phyloP scores from a whole-genome alignment of 1,140 invertebrate genomes.

The Scaptodrosophila lebanonensis region DNA sequence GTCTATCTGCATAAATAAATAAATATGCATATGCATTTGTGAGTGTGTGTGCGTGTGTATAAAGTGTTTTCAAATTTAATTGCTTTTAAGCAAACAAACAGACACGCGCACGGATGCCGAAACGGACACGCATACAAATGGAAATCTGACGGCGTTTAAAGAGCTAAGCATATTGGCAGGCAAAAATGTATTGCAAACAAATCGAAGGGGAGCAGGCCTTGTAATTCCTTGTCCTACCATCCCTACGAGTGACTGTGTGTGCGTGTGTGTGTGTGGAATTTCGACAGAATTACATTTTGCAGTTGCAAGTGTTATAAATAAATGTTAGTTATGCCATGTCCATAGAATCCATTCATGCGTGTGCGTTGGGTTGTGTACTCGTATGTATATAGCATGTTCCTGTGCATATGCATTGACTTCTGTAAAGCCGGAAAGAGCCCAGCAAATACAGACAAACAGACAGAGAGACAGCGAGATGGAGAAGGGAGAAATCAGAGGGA shows the following conservation, averaged over 20 bases:
- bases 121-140: neutral
- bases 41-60: neutral
- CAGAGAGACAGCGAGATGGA: neutral
- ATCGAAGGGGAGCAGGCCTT: neutral
- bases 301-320: slow-evolving; percentile 52
- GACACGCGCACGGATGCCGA: neutral
- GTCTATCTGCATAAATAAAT: neutral
- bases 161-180: slow-evolving; percentile 44
- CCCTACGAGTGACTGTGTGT: neutral
- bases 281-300: slow-evolving; percentile 47
- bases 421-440: slow-evolving; percentile 17
- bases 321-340: slow-evolving; percentile 13
- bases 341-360: neutral
- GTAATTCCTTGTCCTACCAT: slow-evolving; percentile 4
- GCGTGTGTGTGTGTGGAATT: slow-evolving; percentile 15
- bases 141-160: neutral
- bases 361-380: slow-evolving; percentile 12
- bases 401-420: neutral
- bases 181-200: slow-evolving; percentile 36
- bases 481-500: too few relatives aligned
- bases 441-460: slow-evolving; percentile 3
- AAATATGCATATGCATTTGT: neutral
- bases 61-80: slow-evolving; percentile 42
- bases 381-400: too few relatives aligned
- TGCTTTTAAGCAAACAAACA: slow-evolving; percentile 30